A percentile compares a stretch with the other conserved stretches of the same genome.
phyloP scores from a whole-genome alignment of 2,113 vertebrate genomes.

The Aix galericulata region DNA sequence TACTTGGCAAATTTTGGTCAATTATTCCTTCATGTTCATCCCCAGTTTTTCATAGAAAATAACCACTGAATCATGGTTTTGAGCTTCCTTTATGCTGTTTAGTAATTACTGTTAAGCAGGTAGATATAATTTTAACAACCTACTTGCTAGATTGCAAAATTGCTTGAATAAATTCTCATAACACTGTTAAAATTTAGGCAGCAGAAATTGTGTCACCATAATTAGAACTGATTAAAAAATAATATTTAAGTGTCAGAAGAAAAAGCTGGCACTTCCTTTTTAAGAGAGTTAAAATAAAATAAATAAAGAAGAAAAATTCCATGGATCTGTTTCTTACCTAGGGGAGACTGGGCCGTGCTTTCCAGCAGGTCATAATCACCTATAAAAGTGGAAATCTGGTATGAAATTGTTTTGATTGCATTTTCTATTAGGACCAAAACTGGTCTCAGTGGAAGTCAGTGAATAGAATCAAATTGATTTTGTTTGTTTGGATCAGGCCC shows the following conservation, averaged over 20 bases:
- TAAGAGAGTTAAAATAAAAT: background rate
- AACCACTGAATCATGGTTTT: background rate
- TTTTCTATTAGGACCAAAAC: background rate
- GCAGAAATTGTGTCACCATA: background rate
- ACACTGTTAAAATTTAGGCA: background rate
- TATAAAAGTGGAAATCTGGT: slow-evolving; percentile 56
- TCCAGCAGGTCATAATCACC: slow-evolving; percentile 71
- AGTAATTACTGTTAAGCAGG: slow-evolving; percentile 33
- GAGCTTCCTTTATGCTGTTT: background rate
- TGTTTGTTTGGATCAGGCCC: background rate
- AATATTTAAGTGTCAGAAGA: background rate
- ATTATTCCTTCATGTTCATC: background rate
- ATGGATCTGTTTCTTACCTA: slow-evolving; percentile 64
- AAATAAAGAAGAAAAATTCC: background rate
- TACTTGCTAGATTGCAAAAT: background rate
- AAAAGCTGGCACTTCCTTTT: background rate
- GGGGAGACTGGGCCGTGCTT: slow-evolving; percentile 62
- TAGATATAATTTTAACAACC: slow-evolving; percentile 27
- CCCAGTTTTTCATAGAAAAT: background rate
- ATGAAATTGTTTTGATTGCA: background rate
- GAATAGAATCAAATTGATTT: background rate
- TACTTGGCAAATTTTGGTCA: background rate
- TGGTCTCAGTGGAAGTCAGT: background rate
- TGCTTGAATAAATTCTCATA: slow-evolving; percentile 42
- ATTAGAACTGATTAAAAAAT: slow-evolving; percentile 36